Evolutionary conservation across 2,797 vertebrate genomes (phyloP).

Genomic region (Pseudochromis fuscus): DNA sequence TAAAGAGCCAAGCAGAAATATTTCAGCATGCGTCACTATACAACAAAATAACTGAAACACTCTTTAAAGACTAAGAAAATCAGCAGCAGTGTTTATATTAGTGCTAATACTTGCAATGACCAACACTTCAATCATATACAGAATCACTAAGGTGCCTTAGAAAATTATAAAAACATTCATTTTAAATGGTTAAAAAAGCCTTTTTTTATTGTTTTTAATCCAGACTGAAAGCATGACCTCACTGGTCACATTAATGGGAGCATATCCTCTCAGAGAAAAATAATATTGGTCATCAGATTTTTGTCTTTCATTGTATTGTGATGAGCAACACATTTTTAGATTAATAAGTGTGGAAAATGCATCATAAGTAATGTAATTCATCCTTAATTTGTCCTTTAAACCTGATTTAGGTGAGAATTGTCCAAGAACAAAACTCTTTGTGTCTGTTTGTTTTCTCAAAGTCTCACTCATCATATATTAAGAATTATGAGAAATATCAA

Average conservation of each 20-base stretch:
- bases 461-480: background rate
- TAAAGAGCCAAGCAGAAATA: background rate
- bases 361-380: background rate
- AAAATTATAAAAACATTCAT: background rate
- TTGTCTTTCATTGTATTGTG: too few relatives aligned
- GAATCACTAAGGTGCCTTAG: too few relatives aligned
- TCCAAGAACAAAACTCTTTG: too few relatives aligned
- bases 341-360: background rate
- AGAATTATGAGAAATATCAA: background rate
- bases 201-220: background rate
- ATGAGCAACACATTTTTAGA: background rate
- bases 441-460: conserved; percentile 26
- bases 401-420: background rate
- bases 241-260: too few relatives aligned
- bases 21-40: background rate
- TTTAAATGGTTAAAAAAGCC: background rate
- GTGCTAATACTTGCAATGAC: too few relatives aligned
- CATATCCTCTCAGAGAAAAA: too few relatives aligned
- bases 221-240: too few relatives aligned
- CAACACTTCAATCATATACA: too few relatives aligned
- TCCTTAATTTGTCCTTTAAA: background rate
- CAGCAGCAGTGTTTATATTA: too few relatives aligned
- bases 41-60: background rate
- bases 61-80: background rate
- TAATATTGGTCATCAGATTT: too few relatives aligned